Evolutionary conservation across 2,113 vertebrate species (phyloP), one percentile per base, ranked within the genome.

Genomic region (Todiramphus saurophagus): DNA sequence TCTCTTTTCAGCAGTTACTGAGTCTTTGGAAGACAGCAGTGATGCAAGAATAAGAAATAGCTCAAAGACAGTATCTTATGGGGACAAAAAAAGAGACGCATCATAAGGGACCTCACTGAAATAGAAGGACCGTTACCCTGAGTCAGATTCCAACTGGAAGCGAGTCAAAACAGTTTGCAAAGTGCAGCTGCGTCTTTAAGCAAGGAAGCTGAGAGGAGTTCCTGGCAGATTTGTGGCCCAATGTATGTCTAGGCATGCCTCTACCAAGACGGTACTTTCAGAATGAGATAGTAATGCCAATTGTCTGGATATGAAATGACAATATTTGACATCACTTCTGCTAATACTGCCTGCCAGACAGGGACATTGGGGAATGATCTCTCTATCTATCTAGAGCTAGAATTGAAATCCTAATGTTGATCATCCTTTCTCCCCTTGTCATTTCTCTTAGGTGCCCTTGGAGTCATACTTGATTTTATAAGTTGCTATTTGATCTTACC

Each of bases 281-380:
- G 90, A 90, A 92, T 87, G 74, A 89, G 63, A 63, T 73, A 76
- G 83, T 89, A 85, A 85, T 82, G 78, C 83, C 87, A 58, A 0
- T 91, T 94, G 83, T 84, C 80, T 91, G 77, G 91, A 69, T 95
- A 89, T 92, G 89, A 96, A 96, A 94, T 93, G 91, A 90, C 81
- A 96, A 94, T 95, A 93, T 96, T 97, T 96, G 96, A 95, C 41
- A 96, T 96, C 58, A 87, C 78, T 91, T 94, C 87, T 96, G 82
- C 87, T 97, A 91, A 94, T 94, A 95, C 25, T 90, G 59, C 84
- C 75, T 96, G 94, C 91, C 95, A 95, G 84, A 90, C 93, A 66
- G 78, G 91, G 75, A 93, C 87, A 30, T 27, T 62, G 58, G 84
- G 87, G 87, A 93, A 80, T 91, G 94, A 95, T 91, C 74, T 89